Evolutionary conservation across 2,113 vertebrate genomes (phyloP), one percentile per base, ranked within the genome.

Genomic region (Brienomyrus longianalis): DNA sequence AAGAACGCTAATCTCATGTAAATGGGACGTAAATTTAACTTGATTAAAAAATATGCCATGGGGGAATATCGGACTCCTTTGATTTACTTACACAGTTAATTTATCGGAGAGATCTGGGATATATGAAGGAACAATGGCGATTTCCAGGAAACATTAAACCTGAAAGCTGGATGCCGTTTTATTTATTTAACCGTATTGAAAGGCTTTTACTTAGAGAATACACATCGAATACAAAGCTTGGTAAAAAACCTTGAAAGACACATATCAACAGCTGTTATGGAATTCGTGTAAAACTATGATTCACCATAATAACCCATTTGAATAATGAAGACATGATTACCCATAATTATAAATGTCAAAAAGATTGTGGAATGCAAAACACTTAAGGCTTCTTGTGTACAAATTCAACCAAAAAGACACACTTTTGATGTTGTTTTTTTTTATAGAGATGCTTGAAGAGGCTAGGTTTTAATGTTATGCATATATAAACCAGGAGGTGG

Each of bases 331-430:
- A 87, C 85, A 87, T 87, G 50, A 87, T 87, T 87, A 87, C 51
- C 85, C 27, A 54, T 87, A 87, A 87, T 87, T 87, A 87, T 87
- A 48, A 87, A 87, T 54, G 85, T 54, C 85, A 87, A 87, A 87
- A 87, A 87, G 9, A 54, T 87, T 87, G 85, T 54, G 51, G 85
- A 87, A 87, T 48, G 51, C 50, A 54, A 87, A 87, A 87, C 31
- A 87, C 50, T 87, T 87, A 31, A 84, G 45, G 7, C 39, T 47
- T 45, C 45, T 84, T 48, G 43, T 47, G 45, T 47, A 48, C 43
- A 23, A 48, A 45, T 48, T 83, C 45, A 43, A 83, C 39, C 80
- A 80, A n/a, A 77, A 27, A 62, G 56, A 62, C 56, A n/a, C 3
- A 13, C 70, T 70, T 70, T 70, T 70, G 83, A 45, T 84, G 83